A percentile compares a stretch with the other conserved stretches of the same genome.
These are phyloP conservation scores for Xestia rhomboidea DNA, from an alignment of 2,888 invertebrate species.

Conservation along the genomic window DNA sequence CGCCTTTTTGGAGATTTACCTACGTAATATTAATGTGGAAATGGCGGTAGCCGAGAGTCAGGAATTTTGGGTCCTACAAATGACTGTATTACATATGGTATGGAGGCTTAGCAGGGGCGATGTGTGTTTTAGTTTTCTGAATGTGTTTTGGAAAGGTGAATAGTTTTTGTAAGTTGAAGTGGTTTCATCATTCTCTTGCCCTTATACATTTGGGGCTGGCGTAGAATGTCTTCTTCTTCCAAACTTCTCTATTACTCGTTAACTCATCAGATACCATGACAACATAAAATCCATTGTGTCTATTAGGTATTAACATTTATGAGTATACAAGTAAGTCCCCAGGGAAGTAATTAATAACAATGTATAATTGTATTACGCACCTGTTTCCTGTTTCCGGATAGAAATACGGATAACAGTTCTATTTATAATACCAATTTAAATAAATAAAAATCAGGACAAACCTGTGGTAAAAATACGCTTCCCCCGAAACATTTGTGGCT, in stretches of 20 bases:
- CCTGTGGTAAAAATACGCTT: conserved; percentile 32
- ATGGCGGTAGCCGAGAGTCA: conserved; percentile 30
- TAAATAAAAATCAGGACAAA: conserved; percentile 32
- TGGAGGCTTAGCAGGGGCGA: background rate
- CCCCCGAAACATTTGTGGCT: conserved; percentile 22
- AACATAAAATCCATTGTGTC: background rate
- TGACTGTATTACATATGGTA: conserved; percentile 20
- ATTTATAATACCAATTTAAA: conserved; percentile 28
- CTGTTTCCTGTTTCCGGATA: background rate
- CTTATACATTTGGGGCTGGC: too few relatives aligned
- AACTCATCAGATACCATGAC: background rate
- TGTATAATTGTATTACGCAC: background rate
- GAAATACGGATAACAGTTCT: background rate
- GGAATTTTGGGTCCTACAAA: conserved; percentile 24
- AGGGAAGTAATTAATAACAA: conserved; percentile 15
- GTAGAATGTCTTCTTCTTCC: too few relatives aligned
- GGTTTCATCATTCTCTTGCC: too few relatives aligned
- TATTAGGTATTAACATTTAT: background rate
- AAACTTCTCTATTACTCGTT: too few relatives aligned
- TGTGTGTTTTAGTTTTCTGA: conserved; percentile 14
- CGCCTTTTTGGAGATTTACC: conserved; percentile 52
- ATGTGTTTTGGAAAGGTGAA: background rate
- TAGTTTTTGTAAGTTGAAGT: background rate
- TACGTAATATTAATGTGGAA: conserved; percentile 50
- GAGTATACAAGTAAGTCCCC: background rate